Base-by-base conservation (phyloP, 2,888 invertebrate species). In the Bembecia ichneumoniformis region DNA sequence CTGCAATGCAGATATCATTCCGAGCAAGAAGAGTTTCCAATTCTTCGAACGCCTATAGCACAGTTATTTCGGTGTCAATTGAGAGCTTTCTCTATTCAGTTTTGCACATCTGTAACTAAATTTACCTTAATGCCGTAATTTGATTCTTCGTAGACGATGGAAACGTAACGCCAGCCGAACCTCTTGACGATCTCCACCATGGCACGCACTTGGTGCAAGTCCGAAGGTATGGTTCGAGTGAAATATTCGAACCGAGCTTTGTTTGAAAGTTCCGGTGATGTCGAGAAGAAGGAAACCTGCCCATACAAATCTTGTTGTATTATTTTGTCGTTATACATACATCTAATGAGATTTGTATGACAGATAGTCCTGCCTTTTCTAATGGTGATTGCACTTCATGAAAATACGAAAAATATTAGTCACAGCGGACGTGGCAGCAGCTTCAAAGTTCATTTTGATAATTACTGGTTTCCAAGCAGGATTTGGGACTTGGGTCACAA, bases 241-340 rank as follows among this genome's bases (percentile, higher is more conserved):
- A 98, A 97, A 75, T 94, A 97, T 71, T 97, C 97, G 77, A 96
- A 98, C 10, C 97, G 91, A 63, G 96, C 95, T 69, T 96, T 96
- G 83, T 96, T 96, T 63, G 96, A 96, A 57, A 98, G 87, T 73
- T 96, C 97, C 0, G 97, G 96, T 56, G 96, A 96, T 4, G 97
- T 97, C 0, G 97, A 96, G 83, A 97, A 97, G 81, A 95, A 97
- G 0, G 96, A 97, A 13, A 97, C 96, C 97, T 97, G 86, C 82
- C 82, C 7, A 40, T 40, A 40, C 11, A 40, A 40, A 9, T 28
- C n/a, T n/a, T n/a, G 9, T 20, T 1, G 7, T 20, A 20, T 20
- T 20, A 20, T 20, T 20, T 7, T 3, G 20, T 28, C 28, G 9
- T 9, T 45, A 14, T 3, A n/a, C n/a, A n/a, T n/a, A n/a, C n/a